Conservation (phyloP, 2,113 vertebrate species). For the Cariama cristata region DNA sequence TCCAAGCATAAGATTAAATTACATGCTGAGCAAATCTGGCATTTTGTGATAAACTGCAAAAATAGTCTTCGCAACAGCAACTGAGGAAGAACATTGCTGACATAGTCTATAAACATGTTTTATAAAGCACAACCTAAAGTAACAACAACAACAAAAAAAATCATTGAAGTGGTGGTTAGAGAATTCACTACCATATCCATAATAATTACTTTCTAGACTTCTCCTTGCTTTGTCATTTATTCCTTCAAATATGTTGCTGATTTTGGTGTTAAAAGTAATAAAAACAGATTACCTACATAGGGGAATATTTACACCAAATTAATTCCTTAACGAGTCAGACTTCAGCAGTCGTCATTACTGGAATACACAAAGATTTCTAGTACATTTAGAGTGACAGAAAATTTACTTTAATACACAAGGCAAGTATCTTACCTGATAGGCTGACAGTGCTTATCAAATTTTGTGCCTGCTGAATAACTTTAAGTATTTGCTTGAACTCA, state of each 20-base stretch:
- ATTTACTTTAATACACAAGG: not conserved
- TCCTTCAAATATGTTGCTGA: not conserved
- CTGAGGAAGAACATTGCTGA: constrained; percentile 50
- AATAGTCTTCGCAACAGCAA: constrained; percentile 44
- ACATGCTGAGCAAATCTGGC: constrained; percentile 75
- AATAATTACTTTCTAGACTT: not conserved
- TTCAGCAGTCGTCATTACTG: not conserved
- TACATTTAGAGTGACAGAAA: not conserved
- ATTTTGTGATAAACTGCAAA: constrained; percentile 73
- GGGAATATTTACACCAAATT: not conserved
- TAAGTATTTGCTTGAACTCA: not conserved
- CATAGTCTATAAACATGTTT: constrained; percentile 52
- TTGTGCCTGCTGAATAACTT: not conserved
- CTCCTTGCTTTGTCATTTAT: not conserved
- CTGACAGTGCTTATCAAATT: not conserved
- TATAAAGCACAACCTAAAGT: not conserved
- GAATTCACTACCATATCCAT: not conserved
- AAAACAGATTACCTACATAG: not conserved
- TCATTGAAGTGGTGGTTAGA: not conserved
- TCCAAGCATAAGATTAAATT: constrained; percentile 78
- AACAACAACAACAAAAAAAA: not conserved
- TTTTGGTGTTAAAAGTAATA: constrained; percentile 18
- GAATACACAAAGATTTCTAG: not conserved
- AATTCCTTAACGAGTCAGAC: not conserved
- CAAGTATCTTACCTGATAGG: not conserved